Evolutionary conservation across 1,140 invertebrate genomes (phyloP).

Genomic region (Drosophila tani): DNA sequence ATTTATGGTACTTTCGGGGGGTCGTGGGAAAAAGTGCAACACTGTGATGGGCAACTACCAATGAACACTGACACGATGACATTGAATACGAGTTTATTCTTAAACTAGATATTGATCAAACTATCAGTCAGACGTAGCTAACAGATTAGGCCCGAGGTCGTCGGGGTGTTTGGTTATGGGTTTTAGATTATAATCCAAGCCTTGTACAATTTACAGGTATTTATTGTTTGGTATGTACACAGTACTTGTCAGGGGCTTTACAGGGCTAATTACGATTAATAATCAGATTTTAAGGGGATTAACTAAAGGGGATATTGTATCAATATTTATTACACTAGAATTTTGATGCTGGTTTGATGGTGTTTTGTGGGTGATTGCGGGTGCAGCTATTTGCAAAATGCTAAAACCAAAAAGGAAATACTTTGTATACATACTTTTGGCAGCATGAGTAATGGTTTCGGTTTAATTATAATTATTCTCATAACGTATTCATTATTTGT

Average conservation of each 20-base stretch:
- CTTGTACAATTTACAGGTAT: slow-evolving; percentile 38
- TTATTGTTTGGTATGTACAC: slow-evolving; percentile 15
- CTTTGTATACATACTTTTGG: slow-evolving; percentile 7
- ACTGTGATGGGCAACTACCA: slow-evolving; percentile 33
- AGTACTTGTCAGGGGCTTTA: slow-evolving; percentile 26
- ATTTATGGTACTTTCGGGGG: slow-evolving; percentile 16
- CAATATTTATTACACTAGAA: slow-evolving; percentile 17
- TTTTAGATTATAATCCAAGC: slow-evolving; percentile 6
- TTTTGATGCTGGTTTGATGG: not conserved
- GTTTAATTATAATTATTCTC: slow-evolving; percentile 51
- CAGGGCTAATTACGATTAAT: slow-evolving; percentile 27
- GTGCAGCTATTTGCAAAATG: slow-evolving; percentile 46
- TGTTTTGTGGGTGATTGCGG: not conserved
- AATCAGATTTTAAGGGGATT: slow-evolving; percentile 23
- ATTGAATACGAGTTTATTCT: slow-evolving; percentile 25
- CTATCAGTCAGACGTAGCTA: slow-evolving; percentile 34
- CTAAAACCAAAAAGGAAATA: slow-evolving; percentile 42
- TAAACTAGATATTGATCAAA: slow-evolving; percentile 48
- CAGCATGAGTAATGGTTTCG: slow-evolving; percentile 45
- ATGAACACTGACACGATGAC: slow-evolving; percentile 47
- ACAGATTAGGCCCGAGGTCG: slow-evolving; percentile 34
- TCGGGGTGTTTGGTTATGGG: not conserved
- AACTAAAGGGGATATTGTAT: slow-evolving; percentile 6
- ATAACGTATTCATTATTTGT: slow-evolving; percentile 52
- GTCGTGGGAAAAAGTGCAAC: slow-evolving; percentile 35